A percentile compares a stretch with the other conserved stretches of the same genome.
Evolutionary conservation across 2,113 vertebrate species (phyloP).

Genomic region (Burhinus bistriatus): DNA sequence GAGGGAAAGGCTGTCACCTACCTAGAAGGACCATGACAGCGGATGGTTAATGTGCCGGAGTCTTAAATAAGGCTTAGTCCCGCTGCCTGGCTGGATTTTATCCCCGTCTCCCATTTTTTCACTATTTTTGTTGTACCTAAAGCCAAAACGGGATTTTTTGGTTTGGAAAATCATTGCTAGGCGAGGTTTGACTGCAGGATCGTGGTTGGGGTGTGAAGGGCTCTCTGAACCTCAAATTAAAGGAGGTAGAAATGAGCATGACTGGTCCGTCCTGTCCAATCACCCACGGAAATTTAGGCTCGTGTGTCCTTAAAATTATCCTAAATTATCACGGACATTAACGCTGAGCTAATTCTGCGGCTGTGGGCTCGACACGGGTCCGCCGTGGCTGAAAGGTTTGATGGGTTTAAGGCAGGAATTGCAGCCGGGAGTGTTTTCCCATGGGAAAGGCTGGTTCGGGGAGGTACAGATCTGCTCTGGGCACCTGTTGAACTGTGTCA

Average conservation of each 20-base stretch:
- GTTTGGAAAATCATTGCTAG: not conserved
- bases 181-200: not conserved
- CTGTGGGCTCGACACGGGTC: not conserved
- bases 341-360: not conserved
- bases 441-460: fast-evolving
- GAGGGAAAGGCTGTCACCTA: fast-evolving
- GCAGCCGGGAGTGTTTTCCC: not conserved
- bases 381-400: fast-evolving
- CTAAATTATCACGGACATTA: fast-evolving
- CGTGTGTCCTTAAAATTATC: fast-evolving
- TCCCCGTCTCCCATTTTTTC: fast-evolving
- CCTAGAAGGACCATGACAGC: fast-evolving
- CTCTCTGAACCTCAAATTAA: not conserved
- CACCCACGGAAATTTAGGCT: fast-evolving
- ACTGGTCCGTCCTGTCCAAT: fast-evolving
- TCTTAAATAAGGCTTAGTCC: not conserved
- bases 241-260: not conserved
- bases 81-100: fast-evolving
- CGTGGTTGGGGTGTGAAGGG: not conserved
- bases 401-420: not conserved
- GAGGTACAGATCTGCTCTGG: not conserved
- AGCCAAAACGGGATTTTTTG: not conserved
- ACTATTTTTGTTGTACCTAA: not conserved
- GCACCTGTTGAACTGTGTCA: not conserved
- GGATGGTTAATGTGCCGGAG: not conserved